These are phyloP conservation scores for Phragmatobia fuliginosa DNA, from an alignment of 2,888 invertebrate species.

Conservation along the genomic window DNA sequence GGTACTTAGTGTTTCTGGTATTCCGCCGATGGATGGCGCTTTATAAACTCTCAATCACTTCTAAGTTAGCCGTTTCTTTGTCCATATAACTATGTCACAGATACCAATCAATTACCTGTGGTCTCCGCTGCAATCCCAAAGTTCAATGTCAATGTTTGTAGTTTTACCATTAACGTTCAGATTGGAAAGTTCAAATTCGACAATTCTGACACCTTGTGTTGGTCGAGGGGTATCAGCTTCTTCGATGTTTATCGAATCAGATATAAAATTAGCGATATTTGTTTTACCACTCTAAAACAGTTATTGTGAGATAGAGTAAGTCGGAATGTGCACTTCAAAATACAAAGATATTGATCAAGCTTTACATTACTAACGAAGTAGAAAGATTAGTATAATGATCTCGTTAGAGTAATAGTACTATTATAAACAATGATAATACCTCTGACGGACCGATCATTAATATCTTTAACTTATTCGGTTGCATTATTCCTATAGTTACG, in stretches of 20 bases:
- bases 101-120: constrained; percentile 82
- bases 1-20: constrained; percentile 7
- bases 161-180: constrained; percentile 86
- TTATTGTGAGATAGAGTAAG: neutral
- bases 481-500: constrained; percentile 56
- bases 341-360: too few relatives aligned
- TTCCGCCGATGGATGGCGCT: constrained; percentile 42
- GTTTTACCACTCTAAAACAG: constrained; percentile 90
- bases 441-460: constrained; percentile 86
- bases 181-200: constrained; percentile 91
- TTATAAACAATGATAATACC: constrained; percentile 61
- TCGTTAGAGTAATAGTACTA: neutral
- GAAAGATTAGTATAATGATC: neutral
- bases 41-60: neutral
- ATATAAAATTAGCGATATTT: constrained; percentile 89
- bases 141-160: constrained; percentile 89
- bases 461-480: constrained; percentile 84
- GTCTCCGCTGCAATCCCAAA: constrained; percentile 94
- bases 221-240: constrained; percentile 87
- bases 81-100: neutral
- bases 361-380: neutral
- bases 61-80: neutral
- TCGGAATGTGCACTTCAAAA: too few relatives aligned
- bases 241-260: constrained; percentile 89
- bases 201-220: constrained; percentile 91